Conservation (phyloP, 2,888 invertebrate genomes). For the Scrobipalpa atriplicella region DNA sequence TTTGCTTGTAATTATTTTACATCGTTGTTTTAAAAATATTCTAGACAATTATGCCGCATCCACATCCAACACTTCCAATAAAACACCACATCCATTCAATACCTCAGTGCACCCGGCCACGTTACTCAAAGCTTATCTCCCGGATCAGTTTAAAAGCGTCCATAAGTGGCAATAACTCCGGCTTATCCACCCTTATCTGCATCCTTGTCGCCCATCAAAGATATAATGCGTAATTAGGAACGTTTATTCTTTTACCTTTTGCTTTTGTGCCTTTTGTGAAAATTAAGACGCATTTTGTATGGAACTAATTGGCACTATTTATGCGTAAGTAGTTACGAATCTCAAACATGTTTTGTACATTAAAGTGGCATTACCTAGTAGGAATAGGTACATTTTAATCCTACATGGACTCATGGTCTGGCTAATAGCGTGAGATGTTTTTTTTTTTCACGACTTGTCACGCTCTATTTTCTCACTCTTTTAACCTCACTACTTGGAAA, state of each 20-base stretch:
- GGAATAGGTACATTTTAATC: too few relatives aligned
- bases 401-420: too few relatives aligned
- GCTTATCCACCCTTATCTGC: slow-evolving; percentile 45
- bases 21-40: too few relatives aligned
- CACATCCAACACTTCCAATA: not conserved
- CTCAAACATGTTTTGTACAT: not conserved
- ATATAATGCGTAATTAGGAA: slow-evolving; percentile 48
- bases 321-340: not conserved
- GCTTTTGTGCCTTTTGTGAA: slow-evolving; percentile 19
- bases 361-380: too few relatives aligned
- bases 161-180: slow-evolving; percentile 52
- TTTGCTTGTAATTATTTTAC: too few relatives aligned
- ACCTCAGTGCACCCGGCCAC: slow-evolving; percentile 26
- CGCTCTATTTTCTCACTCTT: too few relatives aligned
- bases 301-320: slow-evolving; percentile 9
- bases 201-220: slow-evolving; percentile 43
- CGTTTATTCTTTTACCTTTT: slow-evolving; percentile 30
- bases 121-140: slow-evolving; percentile 31
- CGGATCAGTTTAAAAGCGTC: slow-evolving; percentile 47
- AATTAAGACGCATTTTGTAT: slow-evolving; percentile 35
- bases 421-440: too few relatives aligned
- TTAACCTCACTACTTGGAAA: too few relatives aligned
- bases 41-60: not conserved
- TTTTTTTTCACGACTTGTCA: too few relatives aligned
- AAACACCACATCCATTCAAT: slow-evolving; percentile 30